Percentiles rank a stretch among this genome's conserved stretches.
phyloP scores from a whole-genome alignment of 1,140 invertebrate genomes.

The Paralvinella palmiformis region DNA sequence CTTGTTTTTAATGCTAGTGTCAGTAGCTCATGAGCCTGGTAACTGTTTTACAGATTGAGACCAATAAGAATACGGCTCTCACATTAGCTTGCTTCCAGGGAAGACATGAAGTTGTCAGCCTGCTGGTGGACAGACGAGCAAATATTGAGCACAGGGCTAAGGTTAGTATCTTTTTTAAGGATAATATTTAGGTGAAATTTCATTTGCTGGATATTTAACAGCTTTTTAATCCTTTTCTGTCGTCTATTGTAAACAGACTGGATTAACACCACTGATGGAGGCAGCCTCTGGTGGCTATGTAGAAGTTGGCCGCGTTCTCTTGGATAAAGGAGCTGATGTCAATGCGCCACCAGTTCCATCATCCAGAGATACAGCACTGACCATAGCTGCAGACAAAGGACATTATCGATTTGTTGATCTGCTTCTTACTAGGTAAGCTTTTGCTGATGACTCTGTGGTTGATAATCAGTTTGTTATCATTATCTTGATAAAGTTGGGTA shows the following conservation, averaged over 20 bases:
- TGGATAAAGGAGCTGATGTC: slow-evolving; percentile 96
- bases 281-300: slow-evolving; percentile 98
- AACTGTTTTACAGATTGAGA: slow-evolving; percentile 87
- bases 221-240: too few relatives aligned
- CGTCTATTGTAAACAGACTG: slow-evolving; percentile 71
- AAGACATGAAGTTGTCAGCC: slow-evolving; percentile 92
- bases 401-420: slow-evolving; percentile 95
- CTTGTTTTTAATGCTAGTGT: background rate
- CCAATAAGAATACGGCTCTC: slow-evolving; percentile 96
- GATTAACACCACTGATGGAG: slow-evolving; percentile 97
- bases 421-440: slow-evolving; percentile 43
- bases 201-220: too few relatives aligned
- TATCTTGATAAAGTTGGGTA: too few relatives aligned
- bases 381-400: slow-evolving; percentile 98
- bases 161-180: slow-evolving; percentile 55
- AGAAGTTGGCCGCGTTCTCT: slow-evolving; percentile 89
- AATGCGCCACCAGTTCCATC: slow-evolving; percentile 97
- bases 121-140: slow-evolving; percentile 91
- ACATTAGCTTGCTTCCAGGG: slow-evolving; percentile 99
- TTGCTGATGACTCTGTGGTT: background rate
- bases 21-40: background rate
- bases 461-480: too few relatives aligned
- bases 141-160: slow-evolving; percentile 99
- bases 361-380: slow-evolving; percentile 94
- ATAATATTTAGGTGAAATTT: too few relatives aligned